phyloP scores from a whole-genome alignment of 2,113 vertebrate species.

The Elanoides forficatus region DNA sequence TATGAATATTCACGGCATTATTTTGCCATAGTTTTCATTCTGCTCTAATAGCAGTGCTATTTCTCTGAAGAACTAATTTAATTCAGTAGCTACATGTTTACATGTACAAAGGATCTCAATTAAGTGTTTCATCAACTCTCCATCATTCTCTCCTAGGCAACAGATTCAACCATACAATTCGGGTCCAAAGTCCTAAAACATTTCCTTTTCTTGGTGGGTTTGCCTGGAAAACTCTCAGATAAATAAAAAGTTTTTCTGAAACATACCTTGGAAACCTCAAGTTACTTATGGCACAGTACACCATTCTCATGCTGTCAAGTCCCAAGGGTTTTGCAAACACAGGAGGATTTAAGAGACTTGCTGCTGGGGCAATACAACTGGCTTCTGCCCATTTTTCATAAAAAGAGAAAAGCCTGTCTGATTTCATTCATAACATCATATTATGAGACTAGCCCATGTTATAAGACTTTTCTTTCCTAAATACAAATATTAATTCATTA shows the following conservation, averaged over 20 bases:
- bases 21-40: background rate
- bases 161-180: background rate
- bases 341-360: background rate
- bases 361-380: background rate
- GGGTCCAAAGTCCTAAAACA: background rate
- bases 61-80: constrained; percentile 32
- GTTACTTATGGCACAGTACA: background rate
- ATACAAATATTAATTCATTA: background rate
- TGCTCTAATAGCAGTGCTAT: background rate
- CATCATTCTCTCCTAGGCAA: background rate
- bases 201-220: background rate
- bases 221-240: background rate
- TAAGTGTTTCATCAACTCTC: background rate
- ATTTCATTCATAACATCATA: background rate
- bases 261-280: background rate
- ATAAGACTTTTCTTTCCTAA: background rate
- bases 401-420: background rate
- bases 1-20: constrained; percentile 37
- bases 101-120: background rate
- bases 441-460: background rate
- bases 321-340: background rate
- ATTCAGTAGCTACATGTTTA: background rate
- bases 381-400: background rate
- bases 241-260: background rate
- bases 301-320: background rate